phyloP scores from a whole-genome alignment of 2,888 invertebrate genomes.

The Erannis defoliaria region DNA sequence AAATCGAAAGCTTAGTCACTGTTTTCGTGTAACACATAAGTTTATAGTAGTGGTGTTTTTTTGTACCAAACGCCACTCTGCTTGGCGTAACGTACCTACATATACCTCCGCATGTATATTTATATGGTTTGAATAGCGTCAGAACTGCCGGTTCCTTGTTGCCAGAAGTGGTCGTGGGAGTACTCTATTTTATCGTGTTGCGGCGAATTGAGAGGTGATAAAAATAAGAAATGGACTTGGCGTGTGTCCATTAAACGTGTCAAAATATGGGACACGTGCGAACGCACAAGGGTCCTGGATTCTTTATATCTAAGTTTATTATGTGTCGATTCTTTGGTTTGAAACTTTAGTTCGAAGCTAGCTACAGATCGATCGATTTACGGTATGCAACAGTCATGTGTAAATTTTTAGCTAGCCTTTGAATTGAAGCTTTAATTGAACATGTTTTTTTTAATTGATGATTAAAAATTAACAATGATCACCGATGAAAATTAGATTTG shows the following conservation, averaged over 20 bases:
- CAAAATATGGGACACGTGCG: constrained; percentile 14
- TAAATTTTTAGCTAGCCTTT: no score
- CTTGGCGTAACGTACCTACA: constrained; percentile 32
- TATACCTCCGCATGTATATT: no score
- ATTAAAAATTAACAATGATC: no score
- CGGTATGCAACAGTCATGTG: no score
- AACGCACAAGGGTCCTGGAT: constrained; percentile 3
- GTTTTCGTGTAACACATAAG: constrained; percentile 16
- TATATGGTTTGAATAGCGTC: constrained; percentile 29
- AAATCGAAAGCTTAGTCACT: constrained; percentile 8
- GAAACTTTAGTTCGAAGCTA: neutral
- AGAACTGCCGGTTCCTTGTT: constrained; percentile 27
- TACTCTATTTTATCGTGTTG: constrained; percentile 29
- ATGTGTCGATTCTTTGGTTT: constrained; percentile 2
- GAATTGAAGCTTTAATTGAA: no score
- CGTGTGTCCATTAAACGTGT: constrained; percentile 15
- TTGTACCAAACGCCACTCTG: constrained; percentile 23
- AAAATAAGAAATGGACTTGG: constrained; percentile 29
- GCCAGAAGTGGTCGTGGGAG: constrained; percentile 23
- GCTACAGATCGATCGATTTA: neutral
- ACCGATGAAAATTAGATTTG: no score
- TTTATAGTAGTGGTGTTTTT: constrained; percentile 42
- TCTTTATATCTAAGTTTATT: constrained; percentile 17
- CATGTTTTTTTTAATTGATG: no score
- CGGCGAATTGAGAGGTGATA: constrained; percentile 30